These are phyloP conservation scores for Sylvia atricapilla DNA, from an alignment of 2,113 vertebrate genomes.

Conservation along the genomic window DNA sequence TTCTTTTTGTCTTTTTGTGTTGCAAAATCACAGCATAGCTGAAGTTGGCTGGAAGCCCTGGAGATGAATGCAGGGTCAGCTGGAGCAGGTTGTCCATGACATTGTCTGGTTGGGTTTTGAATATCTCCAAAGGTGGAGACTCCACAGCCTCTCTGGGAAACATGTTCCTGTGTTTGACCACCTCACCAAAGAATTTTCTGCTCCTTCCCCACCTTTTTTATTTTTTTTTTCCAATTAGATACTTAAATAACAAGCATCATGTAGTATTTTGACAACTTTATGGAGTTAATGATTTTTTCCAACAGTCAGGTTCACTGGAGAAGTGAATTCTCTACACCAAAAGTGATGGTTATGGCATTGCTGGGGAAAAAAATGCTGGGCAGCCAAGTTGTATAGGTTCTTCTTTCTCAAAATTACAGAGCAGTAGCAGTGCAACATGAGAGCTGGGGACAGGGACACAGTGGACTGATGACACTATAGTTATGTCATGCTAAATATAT, in stretches of 20 bases:
- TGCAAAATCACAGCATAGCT: neutral
- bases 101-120: neutral
- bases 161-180: neutral
- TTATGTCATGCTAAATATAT: neutral
- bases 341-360: neutral
- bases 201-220: accelerated
- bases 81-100: neutral
- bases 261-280: neutral
- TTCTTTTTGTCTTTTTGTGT: conserved; percentile 4
- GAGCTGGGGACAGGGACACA: accelerated
- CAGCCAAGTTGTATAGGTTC: neutral
- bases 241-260: neutral
- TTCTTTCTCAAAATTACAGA: neutral
- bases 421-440: neutral
- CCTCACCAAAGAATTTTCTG: neutral
- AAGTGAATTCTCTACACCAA: neutral
- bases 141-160: neutral
- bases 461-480: neutral
- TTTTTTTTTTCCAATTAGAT: neutral
- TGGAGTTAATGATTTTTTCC: neutral
- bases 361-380: neutral
- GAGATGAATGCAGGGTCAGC: neutral
- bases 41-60: neutral
- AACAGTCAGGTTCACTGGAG: neutral
- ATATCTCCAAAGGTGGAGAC: neutral